A percentile compares a stretch with the other conserved stretches of the same genome.
Conservation (phyloP, 2,113 vertebrate species). For the Ciconia boyciana region DNA sequence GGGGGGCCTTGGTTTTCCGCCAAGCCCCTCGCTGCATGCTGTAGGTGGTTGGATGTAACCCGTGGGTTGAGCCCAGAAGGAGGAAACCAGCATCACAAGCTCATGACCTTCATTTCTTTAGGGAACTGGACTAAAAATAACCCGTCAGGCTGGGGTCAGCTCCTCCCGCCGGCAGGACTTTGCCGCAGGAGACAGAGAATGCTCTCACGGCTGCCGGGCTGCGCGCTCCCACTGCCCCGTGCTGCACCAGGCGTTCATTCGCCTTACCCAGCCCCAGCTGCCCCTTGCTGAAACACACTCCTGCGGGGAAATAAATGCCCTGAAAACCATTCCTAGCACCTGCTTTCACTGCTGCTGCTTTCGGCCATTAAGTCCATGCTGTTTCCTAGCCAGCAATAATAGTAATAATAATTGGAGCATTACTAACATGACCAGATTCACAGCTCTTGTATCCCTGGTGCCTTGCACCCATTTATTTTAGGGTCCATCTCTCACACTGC, state of each 20-base stretch:
- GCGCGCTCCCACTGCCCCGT: fast-evolving
- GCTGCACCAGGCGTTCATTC: fast-evolving
- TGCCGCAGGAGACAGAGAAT: not conserved
- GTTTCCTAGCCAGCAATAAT: not conserved
- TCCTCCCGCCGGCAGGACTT: not conserved
- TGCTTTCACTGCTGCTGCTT: not conserved
- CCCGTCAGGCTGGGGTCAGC: not conserved
- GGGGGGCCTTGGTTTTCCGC: not conserved
- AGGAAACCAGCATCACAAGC: not conserved
- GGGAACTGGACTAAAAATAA: not conserved
- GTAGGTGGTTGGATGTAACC: not conserved
- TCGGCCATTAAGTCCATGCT: not conserved
- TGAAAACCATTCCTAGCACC: not conserved
- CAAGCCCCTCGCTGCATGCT: not conserved
- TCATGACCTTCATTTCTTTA: not conserved
- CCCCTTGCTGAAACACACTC: not conserved
- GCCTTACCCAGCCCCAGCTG: not conserved
- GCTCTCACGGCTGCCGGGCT: not conserved
- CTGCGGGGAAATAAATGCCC: not conserved
- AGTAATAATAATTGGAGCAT: not conserved
- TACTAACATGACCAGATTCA: not conserved
- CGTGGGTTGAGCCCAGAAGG: not conserved
- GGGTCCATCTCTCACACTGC: not conserved
- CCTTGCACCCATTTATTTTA: not conserved
- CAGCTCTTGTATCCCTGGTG: not conserved